These are phyloP conservation scores for Esox masquinongy DNA, from an alignment of 2,797 vertebrate species.

Conservation along the genomic window DNA sequence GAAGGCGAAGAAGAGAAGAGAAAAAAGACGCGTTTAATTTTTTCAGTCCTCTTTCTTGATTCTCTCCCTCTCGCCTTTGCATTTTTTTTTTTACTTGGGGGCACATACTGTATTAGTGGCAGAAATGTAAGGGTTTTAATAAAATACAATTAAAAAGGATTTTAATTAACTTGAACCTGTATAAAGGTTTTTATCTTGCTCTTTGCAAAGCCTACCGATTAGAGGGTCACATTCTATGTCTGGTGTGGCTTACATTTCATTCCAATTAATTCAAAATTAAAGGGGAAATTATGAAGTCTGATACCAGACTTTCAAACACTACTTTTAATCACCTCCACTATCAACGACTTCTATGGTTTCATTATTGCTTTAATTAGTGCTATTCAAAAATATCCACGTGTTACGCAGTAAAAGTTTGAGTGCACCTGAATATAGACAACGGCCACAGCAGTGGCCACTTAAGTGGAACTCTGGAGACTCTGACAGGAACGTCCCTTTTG, in stretches of 20 bases:
- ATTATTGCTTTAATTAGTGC: conserved; percentile 83
- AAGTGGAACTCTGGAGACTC: conserved; percentile 22
- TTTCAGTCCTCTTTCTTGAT: conserved; percentile 55
- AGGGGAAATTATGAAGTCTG: conserved; percentile 86
- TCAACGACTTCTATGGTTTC: conserved; percentile 68
- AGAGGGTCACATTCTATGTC: conserved; percentile 83
- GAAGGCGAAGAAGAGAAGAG: not conserved
- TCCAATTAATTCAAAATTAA: conserved; percentile 96
- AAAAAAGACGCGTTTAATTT: conserved; percentile 69
- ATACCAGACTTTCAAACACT: conserved; percentile 75
- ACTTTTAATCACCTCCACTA: conserved; percentile 70
- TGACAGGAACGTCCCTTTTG: not conserved
- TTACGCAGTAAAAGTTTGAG: conserved; percentile 54
- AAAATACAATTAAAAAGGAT: conserved; percentile 93
- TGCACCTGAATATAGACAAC: conserved; percentile 67
- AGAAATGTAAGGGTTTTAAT: conserved; percentile 88
- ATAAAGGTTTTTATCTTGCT: conserved; percentile 87
- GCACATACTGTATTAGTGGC: conserved; percentile 79
- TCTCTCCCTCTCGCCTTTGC: conserved; percentile 49
- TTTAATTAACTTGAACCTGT: conserved; percentile 97
- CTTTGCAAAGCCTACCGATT: conserved; percentile 89
- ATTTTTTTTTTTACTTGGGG: conserved; percentile 72
- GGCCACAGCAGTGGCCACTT: conserved; percentile 32
- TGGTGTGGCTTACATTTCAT: conserved; percentile 93
- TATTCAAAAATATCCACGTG: conserved; percentile 60